Base-by-base conservation (phyloP, 2,888 invertebrate genomes). In the Melinaea marsaeus region DNA sequence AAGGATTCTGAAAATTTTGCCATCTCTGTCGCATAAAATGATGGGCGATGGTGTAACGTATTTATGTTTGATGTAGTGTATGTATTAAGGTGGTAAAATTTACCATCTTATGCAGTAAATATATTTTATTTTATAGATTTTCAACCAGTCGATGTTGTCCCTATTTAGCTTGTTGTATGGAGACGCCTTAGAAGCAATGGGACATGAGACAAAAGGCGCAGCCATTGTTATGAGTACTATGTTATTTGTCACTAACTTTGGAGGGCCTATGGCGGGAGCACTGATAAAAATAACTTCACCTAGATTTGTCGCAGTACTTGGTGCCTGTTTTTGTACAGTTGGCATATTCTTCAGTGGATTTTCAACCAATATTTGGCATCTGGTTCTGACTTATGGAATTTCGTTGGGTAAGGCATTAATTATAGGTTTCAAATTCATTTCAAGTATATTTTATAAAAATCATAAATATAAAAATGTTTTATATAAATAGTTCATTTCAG, bases 101-200 rank as follows among this genome's bases (percentile, higher is more conserved):
- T 22, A 22, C 22, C 22, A 22, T 22, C 22, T 22, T 22, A 22
- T 22, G 22, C 22, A 22, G 22, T 22, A 22, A 42, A 42, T 2
- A 34, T 46, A 13, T 42, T 46, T 42, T 57, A 13, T 33, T 57
- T 32, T 62, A 56, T 80, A 94, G 94, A 92, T 94, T 81, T 93
- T 94, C 71, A 95, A 94, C 79, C 94, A 95, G 78, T 93, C 95
- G 2, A 91, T 95, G 79, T 86, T 94, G 69, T 94, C 95, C 4
- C 88, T 94, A 55, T 95, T 94, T 79, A 94, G 95, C 64, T 88
- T 95, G 61, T 84, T 95, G 45, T 95, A 94, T 71, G 94, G 93
- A 55, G 93, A 93, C 69, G 91, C 93, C 65, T 81, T 95, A 64
- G 87, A 92, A 73, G 85, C 89, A 0, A 92, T 95, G 92, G 92